phyloP scores from a whole-genome alignment of 2,797 vertebrate genomes.

The Aphelocoma californica region DNA sequence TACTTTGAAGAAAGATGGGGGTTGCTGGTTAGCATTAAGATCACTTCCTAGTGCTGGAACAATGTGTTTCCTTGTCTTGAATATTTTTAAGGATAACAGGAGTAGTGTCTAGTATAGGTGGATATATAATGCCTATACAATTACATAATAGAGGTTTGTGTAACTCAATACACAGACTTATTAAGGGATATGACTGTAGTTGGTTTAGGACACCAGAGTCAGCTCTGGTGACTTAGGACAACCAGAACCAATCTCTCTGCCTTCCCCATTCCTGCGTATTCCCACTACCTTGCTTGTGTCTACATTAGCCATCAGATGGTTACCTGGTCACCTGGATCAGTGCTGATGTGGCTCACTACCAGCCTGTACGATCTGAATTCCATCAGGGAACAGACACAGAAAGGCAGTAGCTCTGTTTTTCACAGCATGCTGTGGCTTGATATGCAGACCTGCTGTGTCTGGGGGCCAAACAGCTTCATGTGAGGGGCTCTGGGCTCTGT shows the following conservation, averaged over 20 bases:
- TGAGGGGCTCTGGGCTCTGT: not conserved
- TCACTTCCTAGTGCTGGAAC: not conserved
- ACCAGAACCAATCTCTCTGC: not conserved
- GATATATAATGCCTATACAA: not conserved
- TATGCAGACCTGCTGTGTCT: not conserved
- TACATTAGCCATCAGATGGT: not conserved
- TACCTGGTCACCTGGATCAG: not conserved
- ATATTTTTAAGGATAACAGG: not conserved
- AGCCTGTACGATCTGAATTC: not conserved
- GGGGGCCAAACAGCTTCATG: not conserved
- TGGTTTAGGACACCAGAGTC: not conserved
- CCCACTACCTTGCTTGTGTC: not conserved
- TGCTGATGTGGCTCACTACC: not conserved
- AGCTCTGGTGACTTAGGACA: not conserved
- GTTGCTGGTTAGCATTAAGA: not conserved
- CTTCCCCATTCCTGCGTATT: not conserved
- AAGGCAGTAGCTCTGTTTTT: not conserved
- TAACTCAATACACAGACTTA: not conserved
- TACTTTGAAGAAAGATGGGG: not conserved
- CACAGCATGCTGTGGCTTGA: not conserved
- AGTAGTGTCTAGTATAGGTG: not conserved
- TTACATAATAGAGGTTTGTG: not conserved
- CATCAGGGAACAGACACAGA: not conserved
- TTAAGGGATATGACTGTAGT: not conserved
- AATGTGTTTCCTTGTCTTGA: not conserved